phyloP scores from a whole-genome alignment of 2,888 invertebrate species.

The Agrilus mali region DNA sequence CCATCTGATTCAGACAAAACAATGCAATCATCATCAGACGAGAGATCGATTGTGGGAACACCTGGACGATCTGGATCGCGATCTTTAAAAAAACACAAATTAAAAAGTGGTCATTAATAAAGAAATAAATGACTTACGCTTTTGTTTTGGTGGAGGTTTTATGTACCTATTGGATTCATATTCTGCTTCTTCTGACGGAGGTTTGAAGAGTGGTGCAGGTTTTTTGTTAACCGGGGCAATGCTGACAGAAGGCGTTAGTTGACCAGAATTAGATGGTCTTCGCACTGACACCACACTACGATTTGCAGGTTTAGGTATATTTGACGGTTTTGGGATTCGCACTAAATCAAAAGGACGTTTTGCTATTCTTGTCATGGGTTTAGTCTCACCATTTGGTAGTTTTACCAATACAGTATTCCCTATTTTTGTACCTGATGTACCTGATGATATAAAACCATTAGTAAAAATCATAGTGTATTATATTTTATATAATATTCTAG shows the following conservation, averaged over 20 bases:
- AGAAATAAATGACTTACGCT: slow-evolving; percentile 12
- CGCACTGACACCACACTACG: slow-evolving; percentile 13
- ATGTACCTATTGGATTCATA: slow-evolving; percentile 19
- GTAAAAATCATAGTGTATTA: neutral
- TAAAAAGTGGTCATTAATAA: neutral
- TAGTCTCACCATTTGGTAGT: slow-evolving; percentile 34
- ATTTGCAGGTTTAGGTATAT: slow-evolving; percentile 9
- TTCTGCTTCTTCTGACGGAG: slow-evolving; percentile 18
- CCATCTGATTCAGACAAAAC: slow-evolving; percentile 74
- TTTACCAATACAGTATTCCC: slow-evolving; percentile 34
- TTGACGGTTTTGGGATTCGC: slow-evolving; percentile 26
- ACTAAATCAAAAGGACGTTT: slow-evolving; percentile 31
- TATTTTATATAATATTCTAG: neutral
- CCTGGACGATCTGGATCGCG: slow-evolving; percentile 14
- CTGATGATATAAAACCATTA: slow-evolving; percentile 12
- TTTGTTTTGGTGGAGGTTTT: slow-evolving; percentile 17
- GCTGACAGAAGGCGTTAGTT: slow-evolving; percentile 37
- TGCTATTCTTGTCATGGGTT: slow-evolving; percentile 31
- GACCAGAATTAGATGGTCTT: slow-evolving; percentile 17
- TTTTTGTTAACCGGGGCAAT: slow-evolving; percentile 35
- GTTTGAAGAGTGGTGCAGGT: slow-evolving; percentile 15
- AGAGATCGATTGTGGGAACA: slow-evolving; percentile 65
- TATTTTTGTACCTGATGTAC: slow-evolving; percentile 28
- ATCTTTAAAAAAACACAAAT: neutral
- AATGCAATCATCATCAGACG: slow-evolving; percentile 74